phyloP scores from a whole-genome alignment of 2,888 invertebrate genomes.

The Tipula confusa region DNA sequence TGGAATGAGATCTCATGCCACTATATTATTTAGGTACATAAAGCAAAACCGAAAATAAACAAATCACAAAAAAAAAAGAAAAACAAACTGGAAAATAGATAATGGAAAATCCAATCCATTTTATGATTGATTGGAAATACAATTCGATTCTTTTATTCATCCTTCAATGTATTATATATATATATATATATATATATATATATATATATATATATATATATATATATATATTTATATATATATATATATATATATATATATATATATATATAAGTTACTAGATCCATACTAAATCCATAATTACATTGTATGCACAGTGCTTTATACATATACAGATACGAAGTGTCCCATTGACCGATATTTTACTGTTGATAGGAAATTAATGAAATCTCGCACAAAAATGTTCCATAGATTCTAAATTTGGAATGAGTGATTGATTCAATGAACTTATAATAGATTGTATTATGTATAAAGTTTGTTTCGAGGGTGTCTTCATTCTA shows the following conservation, averaged over 20 bases:
- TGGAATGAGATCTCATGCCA: neutral
- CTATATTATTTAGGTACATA: neutral
- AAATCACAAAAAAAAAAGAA: neutral
- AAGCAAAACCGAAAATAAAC: neutral
- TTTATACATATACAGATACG: neutral
- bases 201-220: too few relatives aligned
- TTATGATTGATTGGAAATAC: slow-evolving; percentile 25
- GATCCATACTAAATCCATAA: too few relatives aligned
- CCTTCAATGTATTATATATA: neutral
- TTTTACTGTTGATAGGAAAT: neutral
- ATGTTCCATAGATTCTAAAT: neutral
- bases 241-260: neutral
- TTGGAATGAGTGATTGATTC: neutral
- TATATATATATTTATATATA: too few relatives aligned
- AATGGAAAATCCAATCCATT: neutral
- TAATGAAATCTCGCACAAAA: neutral
- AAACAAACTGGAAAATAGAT: neutral
- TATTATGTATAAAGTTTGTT: neutral
- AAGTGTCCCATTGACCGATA: neutral
- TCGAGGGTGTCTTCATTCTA: too few relatives aligned
- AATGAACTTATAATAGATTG: neutral
- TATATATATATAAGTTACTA: too few relatives aligned
- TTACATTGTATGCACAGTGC: too few relatives aligned
- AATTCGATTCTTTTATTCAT: neutral
- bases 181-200: neutral